Evolutionary conservation across 2,888 invertebrate genomes (phyloP).

Genomic region (Tyria jacobaeae): DNA sequence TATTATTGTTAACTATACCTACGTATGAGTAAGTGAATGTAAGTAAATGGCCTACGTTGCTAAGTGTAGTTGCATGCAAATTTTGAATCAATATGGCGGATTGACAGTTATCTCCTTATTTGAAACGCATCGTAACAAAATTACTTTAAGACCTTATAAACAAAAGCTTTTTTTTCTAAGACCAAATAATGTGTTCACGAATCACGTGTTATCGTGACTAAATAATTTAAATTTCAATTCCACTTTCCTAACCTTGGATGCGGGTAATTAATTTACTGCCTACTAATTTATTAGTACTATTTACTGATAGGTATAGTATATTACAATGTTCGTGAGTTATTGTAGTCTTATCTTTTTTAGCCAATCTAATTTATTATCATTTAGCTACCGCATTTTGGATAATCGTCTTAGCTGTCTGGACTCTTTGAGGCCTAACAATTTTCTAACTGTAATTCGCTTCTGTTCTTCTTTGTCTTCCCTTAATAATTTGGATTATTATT

Average conservation of each 20-base stretch:
- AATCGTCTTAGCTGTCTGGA: background rate
- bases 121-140: no score
- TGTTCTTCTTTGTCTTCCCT: background rate
- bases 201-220: constrained; percentile 11
- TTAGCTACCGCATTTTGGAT: background rate
- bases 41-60: no score
- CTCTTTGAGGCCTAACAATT: background rate
- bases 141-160: background rate
- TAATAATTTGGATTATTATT: background rate
- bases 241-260: constrained; percentile 43
- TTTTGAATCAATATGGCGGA: no score
- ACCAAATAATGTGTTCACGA: background rate
- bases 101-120: no score
- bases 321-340: background rate
- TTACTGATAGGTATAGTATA: background rate
- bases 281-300: background rate
- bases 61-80: no score
- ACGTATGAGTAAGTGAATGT: no score
- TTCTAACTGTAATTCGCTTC: background rate
- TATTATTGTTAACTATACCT: no score
- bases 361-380: background rate
- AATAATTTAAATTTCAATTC: constrained; percentile 14
- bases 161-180: background rate
- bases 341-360: no score
- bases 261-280: background rate